Evolutionary conservation across 2,113 vertebrate species (phyloP).

Genomic region (Epinephelus cyanopodus): DNA sequence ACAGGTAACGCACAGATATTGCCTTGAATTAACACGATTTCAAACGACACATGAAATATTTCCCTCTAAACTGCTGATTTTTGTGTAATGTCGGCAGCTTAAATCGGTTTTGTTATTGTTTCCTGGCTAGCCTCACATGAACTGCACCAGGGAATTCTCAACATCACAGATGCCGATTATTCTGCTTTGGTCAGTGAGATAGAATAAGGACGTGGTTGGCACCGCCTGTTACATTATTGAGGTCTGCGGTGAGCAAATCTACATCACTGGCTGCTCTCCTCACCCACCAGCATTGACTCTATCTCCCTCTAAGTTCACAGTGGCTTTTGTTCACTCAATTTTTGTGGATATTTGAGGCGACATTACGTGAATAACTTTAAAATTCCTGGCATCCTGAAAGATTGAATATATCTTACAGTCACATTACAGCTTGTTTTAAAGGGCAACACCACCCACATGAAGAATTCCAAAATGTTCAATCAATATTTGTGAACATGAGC

Average conservation of each 20-base stretch:
- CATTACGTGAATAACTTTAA: not conserved
- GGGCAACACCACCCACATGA: too few relatives aligned
- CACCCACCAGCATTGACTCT: not conserved
- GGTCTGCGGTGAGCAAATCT: constrained; percentile 5
- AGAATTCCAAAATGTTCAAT: too few relatives aligned
- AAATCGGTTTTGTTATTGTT: not conserved
- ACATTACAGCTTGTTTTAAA: not conserved
- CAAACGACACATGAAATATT: not conserved
- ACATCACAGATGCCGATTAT: not conserved
- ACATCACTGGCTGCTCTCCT: not conserved
- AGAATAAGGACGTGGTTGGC: not conserved
- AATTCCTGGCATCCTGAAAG: too few relatives aligned
- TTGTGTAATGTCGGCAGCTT: not conserved
- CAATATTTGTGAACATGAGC: too few relatives aligned
- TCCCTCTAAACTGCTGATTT: not conserved
- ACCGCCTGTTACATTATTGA: constrained; percentile 1
- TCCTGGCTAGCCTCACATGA: not conserved
- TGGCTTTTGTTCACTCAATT: constrained; percentile 5
- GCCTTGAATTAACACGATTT: not conserved
- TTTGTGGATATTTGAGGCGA: not conserved
- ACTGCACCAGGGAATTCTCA: not conserved
- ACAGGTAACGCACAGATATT: not conserved
- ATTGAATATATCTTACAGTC: not conserved
- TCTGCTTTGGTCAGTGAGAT: not conserved
- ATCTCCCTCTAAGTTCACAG: not conserved